Conservation (phyloP, 1,140 invertebrate genomes). For the Conus ventricosus region DNA sequence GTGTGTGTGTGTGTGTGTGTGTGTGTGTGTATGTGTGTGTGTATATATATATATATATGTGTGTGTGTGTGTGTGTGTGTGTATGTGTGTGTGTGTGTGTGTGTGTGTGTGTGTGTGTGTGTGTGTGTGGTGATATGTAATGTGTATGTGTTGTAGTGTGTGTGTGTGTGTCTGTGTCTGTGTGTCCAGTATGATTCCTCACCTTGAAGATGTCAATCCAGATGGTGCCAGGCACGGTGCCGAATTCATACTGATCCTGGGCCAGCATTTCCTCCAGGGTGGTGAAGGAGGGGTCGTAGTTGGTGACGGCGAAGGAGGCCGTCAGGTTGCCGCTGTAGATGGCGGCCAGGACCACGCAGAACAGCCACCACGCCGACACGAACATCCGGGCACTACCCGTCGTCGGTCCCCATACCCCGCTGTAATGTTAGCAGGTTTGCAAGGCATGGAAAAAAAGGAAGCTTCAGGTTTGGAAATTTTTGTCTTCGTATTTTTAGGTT, state of each 20-base stretch:
- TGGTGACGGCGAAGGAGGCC: conserved; percentile 29
- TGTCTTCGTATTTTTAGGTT: too few relatives aligned
- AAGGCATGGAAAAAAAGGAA: background rate
- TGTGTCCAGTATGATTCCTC: background rate
- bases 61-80: too few relatives aligned
- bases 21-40: too few relatives aligned
- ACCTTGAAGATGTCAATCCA: conserved; percentile 32
- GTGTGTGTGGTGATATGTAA: too few relatives aligned
- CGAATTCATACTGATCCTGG: conserved; percentile 16
- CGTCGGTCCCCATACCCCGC: conserved; percentile 10
- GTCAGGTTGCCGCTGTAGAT: conserved; percentile 37
- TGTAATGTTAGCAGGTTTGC: background rate
- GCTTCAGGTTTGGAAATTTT: too few relatives aligned
- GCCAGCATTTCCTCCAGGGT: conserved; percentile 22
- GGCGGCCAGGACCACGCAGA: conserved; percentile 33
- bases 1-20: too few relatives aligned
- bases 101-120: too few relatives aligned
- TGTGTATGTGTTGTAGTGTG: too few relatives aligned
- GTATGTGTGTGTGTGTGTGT: too few relatives aligned
- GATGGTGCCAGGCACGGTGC: conserved; percentile 21
- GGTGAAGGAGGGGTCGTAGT: conserved; percentile 28
- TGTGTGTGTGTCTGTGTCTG: too few relatives aligned
- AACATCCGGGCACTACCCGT: conserved; percentile 8
- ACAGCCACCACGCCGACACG: conserved; percentile 35
- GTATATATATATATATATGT: too few relatives aligned